Base-by-base conservation (phyloP, 2,113 vertebrate species). In the Istiophorus platypterus region DNA sequence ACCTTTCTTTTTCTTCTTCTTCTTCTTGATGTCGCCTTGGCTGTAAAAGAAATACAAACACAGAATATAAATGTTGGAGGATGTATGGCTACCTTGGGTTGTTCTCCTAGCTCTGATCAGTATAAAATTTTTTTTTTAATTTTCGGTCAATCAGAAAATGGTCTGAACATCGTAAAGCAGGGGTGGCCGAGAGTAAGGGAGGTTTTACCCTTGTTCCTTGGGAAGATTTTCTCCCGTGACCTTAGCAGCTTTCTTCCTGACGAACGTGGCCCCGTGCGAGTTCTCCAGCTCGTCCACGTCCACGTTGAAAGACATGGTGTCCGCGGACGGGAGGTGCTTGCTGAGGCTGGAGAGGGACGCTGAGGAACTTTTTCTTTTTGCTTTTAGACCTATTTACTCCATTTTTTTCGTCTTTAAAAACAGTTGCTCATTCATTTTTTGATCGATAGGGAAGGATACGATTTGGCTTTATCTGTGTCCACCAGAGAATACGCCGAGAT, bases 1-100 rank as follows among this genome's bases (percentile, higher is more conserved):
- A 99, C 98, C 97, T 90, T 98, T 99, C 95, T 99, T 99, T 82
- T 99, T 99, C 72, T 98, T 99, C 95, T 92, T 99, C 94, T 99
- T 99, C 92, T 98, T 99, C 82, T 99, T 99, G 42, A 97, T 78
- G 13, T 98, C 97, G 4, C 85, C 97, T 91, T 97, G 96, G 10
- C 98, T 99, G 91, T 69, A 90, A 93, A 89, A 22, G 80, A 51
- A 76, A 61, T 4, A 52, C 13, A 87, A 9, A 47, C 1, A 4
- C 7, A 49, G 74, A 37, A 51, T 34, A 45, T 24, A 37, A 22
- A 27, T 2, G 57, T 3, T 51, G 3, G 26, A n/a, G n/a, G 12
- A 45, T 9, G 45, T 47, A 4, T 7, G n/a, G 7, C 52, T 14
- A 4, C 11, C 18, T 4, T 5, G 37, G 3, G 0, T 65, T 9